These are phyloP conservation scores for Sanderia malayensis DNA, from an alignment of 30 jellyfish, hydroid and myxozoan species.

Conservation along the genomic window DNA sequence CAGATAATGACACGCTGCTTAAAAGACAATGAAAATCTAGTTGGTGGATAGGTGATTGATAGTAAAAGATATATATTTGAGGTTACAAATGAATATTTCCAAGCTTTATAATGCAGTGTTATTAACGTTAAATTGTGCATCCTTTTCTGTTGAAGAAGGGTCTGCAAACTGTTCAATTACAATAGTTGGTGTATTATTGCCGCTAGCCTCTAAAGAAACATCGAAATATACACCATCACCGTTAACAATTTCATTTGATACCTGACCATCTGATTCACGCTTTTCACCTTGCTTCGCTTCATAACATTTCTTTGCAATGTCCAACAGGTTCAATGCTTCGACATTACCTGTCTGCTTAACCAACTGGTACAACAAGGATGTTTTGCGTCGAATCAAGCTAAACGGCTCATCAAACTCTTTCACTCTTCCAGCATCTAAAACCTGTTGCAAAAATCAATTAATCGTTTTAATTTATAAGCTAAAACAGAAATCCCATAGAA, in stretches of 20 bases:
- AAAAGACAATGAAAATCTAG: too few relatives aligned
- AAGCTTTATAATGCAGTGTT: too few relatives aligned
- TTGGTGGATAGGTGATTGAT: too few relatives aligned
- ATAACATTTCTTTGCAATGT: slow-evolving; percentile 63
- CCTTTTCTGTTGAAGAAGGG: too few relatives aligned
- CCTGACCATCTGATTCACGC: not conserved
- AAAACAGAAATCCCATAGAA: too few relatives aligned
- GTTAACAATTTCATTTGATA: not conserved
- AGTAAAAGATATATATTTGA: too few relatives aligned
- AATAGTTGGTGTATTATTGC: too few relatives aligned
- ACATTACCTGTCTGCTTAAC: slow-evolving; percentile 89
- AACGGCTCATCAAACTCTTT: slow-evolving; percentile 84
- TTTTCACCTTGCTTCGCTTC: not conserved
- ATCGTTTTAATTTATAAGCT: too few relatives aligned
- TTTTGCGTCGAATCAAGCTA: slow-evolving; percentile 52
- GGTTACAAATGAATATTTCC: too few relatives aligned
- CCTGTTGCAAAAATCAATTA: slow-evolving; percentile 60
- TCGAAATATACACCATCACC: not conserved
- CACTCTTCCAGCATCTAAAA: slow-evolving; percentile 83
- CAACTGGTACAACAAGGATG: slow-evolving; percentile 58
- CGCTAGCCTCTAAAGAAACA: not conserved
- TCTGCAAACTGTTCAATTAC: too few relatives aligned
- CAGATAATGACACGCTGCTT: too few relatives aligned
- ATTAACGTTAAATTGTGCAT: too few relatives aligned
- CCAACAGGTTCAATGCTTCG: slow-evolving; percentile 87